Percentiles rank a stretch among this genome's conserved stretches.
Conservation (phyloP, 2,888 invertebrate genomes). For the Cerastis leucographa region DNA sequence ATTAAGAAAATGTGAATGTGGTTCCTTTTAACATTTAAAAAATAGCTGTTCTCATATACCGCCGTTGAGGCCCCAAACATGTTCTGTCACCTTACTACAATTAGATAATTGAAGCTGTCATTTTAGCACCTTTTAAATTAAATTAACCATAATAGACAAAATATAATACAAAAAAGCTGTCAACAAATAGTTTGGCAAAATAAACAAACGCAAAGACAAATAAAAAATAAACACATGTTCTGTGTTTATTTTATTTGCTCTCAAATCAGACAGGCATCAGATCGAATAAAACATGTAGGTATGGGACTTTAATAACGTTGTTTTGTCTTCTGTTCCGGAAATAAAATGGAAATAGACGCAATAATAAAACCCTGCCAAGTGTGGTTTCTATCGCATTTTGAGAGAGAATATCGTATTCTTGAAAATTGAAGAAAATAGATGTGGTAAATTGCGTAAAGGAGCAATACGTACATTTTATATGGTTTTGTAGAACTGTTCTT, state of each 20-base stretch:
- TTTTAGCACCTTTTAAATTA: neutral
- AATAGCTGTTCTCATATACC: no score
- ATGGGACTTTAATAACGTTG: conserved; percentile 5
- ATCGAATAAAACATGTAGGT: conserved; percentile 40
- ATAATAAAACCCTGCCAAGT: conserved; percentile 22
- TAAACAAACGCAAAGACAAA: conserved; percentile 1
- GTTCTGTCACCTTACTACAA: no score
- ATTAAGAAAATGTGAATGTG: no score
- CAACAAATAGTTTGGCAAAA: neutral
- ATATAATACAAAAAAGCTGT: neutral
- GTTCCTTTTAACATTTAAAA: no score
- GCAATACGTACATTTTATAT: neutral
- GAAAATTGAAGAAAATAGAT: neutral
- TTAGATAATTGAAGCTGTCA: neutral
- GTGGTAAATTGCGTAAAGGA: neutral
- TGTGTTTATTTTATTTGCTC: conserved; percentile 26
- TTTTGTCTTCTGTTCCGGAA: conserved; percentile 14
- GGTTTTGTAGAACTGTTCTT: neutral
- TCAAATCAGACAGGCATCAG: conserved; percentile 31
- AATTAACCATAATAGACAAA: neutral
- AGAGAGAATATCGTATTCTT: neutral
- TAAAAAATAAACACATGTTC: neutral
- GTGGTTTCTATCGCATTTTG: neutral
- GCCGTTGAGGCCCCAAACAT: no score
- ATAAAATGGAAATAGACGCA: conserved; percentile 24